Conservation (phyloP, 1,140 invertebrate genomes). For the Scylla paramamosain region DNA sequence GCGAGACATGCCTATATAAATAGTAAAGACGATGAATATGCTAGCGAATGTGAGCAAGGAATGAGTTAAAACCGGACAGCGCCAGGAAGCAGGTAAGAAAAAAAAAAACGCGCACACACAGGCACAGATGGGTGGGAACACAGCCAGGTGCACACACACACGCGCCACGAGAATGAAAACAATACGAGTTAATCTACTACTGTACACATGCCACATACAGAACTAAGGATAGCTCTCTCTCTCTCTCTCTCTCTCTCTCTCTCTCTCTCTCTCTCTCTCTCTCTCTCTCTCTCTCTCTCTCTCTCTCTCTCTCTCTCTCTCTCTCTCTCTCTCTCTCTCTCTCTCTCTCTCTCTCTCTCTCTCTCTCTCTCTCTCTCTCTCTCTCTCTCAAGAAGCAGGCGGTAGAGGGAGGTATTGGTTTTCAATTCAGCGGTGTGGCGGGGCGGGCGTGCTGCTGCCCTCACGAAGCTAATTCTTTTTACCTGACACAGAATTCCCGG, state of each 20-base stretch:
- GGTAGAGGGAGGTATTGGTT: neutral
- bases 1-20: neutral
- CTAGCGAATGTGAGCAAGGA: neutral
- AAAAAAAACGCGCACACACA: no score
- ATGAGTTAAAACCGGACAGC: no score
- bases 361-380: conserved; percentile 54
- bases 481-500: neutral
- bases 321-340: conserved; percentile 45
- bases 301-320: conserved; percentile 38
- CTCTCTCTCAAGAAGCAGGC: conserved; percentile 5
- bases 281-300: conserved; percentile 37
- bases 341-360: conserved; percentile 55
- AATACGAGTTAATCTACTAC: conserved; percentile 3
- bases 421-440: neutral
- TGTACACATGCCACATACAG: neutral
- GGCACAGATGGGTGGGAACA: no score
- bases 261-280: conserved; percentile 44
- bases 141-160: neutral
- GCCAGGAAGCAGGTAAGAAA: no score
- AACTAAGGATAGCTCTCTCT: neutral
- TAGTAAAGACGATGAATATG: neutral
- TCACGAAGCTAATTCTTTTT: neutral
- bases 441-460: conserved; percentile 12
- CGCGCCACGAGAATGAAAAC: neutral
- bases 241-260: conserved; percentile 33